A percentile compares a stretch with the other conserved stretches of the same genome.
Evolutionary conservation across 2,113 vertebrate species (phyloP).

Genomic region (Podarcis muralis): DNA sequence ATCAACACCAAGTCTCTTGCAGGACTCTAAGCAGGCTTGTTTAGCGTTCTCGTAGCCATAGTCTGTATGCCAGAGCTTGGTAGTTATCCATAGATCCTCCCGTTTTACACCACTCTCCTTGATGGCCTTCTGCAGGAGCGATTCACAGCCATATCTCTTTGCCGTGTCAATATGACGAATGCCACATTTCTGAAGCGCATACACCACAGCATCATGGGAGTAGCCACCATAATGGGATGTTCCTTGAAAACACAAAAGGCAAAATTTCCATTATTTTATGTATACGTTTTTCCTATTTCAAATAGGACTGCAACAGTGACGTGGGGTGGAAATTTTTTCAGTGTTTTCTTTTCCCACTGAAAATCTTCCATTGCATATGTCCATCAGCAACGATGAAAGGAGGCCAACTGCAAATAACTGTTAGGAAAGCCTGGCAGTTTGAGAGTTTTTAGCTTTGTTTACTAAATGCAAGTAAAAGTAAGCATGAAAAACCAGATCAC

Average conservation of each 20-base stretch:
- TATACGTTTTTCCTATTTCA: neutral
- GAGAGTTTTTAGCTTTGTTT: no score
- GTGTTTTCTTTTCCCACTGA: no score
- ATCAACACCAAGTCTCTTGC: constrained; percentile 74
- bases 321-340: no score
- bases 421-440: no score
- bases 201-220: constrained; percentile 75
- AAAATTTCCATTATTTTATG: neutral
- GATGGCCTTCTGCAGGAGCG: constrained; percentile 73
- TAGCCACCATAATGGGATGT: constrained; percentile 80
- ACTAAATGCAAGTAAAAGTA: no score
- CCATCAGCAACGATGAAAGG: no score
- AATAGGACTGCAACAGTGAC: neutral
- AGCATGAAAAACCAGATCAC: no score
- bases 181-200: constrained; percentile 76
- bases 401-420: no score
- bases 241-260: constrained; percentile 53
- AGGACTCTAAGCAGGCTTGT: constrained; percentile 77
- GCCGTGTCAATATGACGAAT: constrained; percentile 81
- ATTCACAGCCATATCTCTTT: constrained; percentile 79
- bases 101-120: constrained; percentile 71
- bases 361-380: no score
- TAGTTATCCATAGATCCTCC: constrained; percentile 82
- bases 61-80: constrained; percentile 80
- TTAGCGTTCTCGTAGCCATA: constrained; percentile 77